Percentiles rank a stretch among this genome's conserved stretches.
phyloP scores from a whole-genome alignment of 2,113 vertebrate species.

The Desmodus rotundus region DNA sequence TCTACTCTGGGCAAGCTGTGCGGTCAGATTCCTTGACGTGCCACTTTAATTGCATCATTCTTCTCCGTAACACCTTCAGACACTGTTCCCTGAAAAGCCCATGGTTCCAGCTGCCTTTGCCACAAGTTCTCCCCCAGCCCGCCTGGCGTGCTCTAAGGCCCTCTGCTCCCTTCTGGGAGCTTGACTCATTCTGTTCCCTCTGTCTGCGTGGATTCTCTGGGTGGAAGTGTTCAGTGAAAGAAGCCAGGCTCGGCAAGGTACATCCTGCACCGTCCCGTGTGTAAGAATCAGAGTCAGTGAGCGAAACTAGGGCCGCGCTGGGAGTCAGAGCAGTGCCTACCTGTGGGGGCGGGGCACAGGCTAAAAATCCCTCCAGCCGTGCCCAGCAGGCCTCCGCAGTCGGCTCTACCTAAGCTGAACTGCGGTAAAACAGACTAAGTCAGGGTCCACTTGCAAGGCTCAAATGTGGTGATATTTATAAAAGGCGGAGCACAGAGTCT shows the following conservation, averaged over 20 bases:
- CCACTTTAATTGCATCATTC: background rate
- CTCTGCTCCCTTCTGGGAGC: background rate
- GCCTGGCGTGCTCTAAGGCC: background rate
- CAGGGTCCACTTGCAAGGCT: background rate
- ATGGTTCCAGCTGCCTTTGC: background rate
- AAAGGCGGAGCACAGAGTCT: background rate
- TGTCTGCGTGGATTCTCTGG: background rate
- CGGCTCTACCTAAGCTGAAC: background rate
- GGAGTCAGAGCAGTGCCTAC: background rate
- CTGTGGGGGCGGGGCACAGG: background rate
- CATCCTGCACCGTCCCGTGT: background rate
- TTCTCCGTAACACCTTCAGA: background rate
- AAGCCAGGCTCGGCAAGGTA: background rate
- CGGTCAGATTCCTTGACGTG: background rate
- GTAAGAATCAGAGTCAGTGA: background rate
- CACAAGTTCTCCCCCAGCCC: background rate
- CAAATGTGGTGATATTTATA: background rate
- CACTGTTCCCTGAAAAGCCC: background rate
- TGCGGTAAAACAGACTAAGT: background rate
- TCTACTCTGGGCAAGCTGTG: background rate
- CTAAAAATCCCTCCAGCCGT: background rate
- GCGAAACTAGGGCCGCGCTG: background rate
- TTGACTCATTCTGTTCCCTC: background rate
- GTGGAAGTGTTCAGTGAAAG: background rate
- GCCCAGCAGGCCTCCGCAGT: background rate